Evolutionary conservation across 2,113 vertebrate species (phyloP).

Genomic region (Alethe castanea): DNA sequence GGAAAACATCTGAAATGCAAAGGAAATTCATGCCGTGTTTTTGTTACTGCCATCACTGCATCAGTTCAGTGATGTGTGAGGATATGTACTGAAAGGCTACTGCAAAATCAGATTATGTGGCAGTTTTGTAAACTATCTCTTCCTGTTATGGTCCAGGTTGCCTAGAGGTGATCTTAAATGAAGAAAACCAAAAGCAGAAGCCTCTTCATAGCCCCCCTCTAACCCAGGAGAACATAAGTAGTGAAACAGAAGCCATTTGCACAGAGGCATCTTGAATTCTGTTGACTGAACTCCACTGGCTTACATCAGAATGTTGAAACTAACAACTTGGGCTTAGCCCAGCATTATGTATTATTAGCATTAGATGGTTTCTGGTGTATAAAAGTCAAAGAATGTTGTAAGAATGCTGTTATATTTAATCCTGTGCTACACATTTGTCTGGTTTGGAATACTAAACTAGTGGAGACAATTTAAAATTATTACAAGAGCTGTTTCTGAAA

Average conservation of each 20-base stretch:
- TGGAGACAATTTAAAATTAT: background rate
- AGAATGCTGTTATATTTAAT: background rate
- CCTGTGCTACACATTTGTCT: background rate
- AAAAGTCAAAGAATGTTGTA: background rate
- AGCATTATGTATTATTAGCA: background rate
- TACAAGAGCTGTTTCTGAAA: background rate
- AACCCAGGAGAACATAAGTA: background rate
- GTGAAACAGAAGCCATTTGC: background rate
- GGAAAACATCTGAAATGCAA: background rate
- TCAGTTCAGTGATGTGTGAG: background rate
- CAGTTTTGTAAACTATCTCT: background rate
- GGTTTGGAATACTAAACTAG: background rate
- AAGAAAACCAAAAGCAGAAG: background rate
- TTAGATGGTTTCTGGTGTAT: background rate
- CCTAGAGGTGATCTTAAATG: background rate
- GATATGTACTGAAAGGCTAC: background rate
- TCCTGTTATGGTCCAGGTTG: background rate
- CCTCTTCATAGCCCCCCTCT: rapidly evolving
- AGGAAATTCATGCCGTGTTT: rapidly evolving
- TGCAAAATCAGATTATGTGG: background rate
- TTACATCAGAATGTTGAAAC: background rate
- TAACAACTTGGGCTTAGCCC: background rate
- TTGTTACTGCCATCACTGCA: background rate
- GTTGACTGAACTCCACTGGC: background rate
- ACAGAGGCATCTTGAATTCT: background rate